phyloP scores from a whole-genome alignment of 2,113 vertebrate genomes.

The Myrmecobius fasciatus region DNA sequence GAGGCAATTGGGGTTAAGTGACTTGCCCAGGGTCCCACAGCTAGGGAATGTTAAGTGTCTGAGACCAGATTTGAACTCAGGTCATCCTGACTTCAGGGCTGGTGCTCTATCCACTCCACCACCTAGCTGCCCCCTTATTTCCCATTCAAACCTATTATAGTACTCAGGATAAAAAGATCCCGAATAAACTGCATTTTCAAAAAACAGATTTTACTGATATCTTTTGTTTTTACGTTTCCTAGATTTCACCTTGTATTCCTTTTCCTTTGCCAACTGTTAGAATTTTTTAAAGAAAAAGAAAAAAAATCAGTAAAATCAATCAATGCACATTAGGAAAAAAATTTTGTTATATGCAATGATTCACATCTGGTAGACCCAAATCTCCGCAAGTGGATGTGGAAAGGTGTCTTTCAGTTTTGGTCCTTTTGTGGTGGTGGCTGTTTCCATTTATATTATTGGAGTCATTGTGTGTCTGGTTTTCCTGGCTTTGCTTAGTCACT shows the following conservation, averaged over 20 bases:
- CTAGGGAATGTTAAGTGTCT: too few species aligned
- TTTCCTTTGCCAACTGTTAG: background rate
- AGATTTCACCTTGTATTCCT: background rate
- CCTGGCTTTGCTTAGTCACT: background rate
- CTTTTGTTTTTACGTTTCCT: background rate
- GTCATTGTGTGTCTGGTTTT: background rate
- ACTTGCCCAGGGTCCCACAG: too few species aligned
- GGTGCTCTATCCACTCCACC: too few species aligned
- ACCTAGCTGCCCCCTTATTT: too few species aligned
- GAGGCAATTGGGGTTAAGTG: too few species aligned
- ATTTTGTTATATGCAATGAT: background rate
- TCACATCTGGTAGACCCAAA: background rate
- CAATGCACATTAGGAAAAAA: background rate
- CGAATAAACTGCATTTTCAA: background rate
- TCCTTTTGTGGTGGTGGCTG: background rate
- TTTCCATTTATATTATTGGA: too few species aligned
- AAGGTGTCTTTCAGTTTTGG: background rate
- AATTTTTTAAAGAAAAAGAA: background rate
- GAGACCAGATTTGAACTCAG: too few species aligned
- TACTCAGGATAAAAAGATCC: background rate
- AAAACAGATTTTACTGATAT: background rate
- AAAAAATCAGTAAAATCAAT: background rate
- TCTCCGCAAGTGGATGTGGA: background rate
- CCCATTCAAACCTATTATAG: background rate
- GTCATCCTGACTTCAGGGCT: too few species aligned